Conservation (phyloP, 1,140 invertebrate species). For the Campoletis sonorensis region DNA sequence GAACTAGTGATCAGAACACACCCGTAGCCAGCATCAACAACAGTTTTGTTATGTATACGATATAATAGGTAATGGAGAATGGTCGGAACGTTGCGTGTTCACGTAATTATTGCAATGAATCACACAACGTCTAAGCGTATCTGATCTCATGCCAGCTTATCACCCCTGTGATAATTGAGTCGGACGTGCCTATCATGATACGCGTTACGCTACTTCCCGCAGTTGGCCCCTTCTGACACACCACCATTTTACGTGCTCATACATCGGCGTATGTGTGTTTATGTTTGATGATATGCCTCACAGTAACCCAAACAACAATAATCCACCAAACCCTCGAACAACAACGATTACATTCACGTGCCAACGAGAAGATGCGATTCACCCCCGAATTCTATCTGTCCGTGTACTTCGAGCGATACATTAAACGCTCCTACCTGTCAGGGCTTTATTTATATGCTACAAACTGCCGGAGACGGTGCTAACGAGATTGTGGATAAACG, state of each 20-base stretch:
- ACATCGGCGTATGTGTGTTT: background rate
- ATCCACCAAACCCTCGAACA: slow-evolving; percentile 1
- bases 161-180: slow-evolving; percentile 63
- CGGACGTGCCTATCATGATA: slow-evolving; percentile 57
- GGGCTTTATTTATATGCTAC: too few species aligned
- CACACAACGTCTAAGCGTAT: slow-evolving; percentile 60
- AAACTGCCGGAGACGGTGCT: too few species aligned
- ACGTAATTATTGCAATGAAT: slow-evolving; percentile 61
- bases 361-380: background rate
- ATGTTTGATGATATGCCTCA: background rate
- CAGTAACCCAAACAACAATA: background rate
- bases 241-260: slow-evolving; percentile 11
- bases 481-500: too few species aligned
- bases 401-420: too few species aligned
- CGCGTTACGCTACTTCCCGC: slow-evolving; percentile 32
- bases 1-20: slow-evolving; percentile 2
- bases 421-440: too few species aligned
- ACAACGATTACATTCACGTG: slow-evolving; percentile 4
- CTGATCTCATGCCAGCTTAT: slow-evolving; percentile 59
- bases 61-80: slow-evolving; percentile 20
- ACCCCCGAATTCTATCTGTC: too few species aligned
- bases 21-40: slow-evolving; percentile 3
- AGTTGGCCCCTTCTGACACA: slow-evolving; percentile 8
- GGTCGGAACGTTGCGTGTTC: slow-evolving; percentile 48
- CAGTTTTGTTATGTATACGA: slow-evolving; percentile 18